A percentile compares a stretch with the other conserved stretches of the same genome.
These are phyloP conservation scores for Pterophyllum scalare DNA, from an alignment of 2,113 vertebrate species.

Conservation along the genomic window DNA sequence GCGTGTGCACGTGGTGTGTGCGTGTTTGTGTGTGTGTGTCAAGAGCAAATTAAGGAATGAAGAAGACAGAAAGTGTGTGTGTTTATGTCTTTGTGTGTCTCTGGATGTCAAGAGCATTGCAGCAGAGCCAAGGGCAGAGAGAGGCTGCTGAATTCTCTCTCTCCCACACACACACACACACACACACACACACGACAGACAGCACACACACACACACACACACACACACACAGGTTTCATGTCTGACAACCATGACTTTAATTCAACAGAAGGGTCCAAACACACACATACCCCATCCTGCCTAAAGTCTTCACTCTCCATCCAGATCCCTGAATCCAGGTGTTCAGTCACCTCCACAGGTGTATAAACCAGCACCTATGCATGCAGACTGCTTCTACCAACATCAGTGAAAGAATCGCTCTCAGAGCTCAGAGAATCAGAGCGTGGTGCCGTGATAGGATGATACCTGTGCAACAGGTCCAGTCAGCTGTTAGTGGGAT, in stretches of 20 bases:
- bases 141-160: neutral
- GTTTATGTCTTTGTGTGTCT: neutral
- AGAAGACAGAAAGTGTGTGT: too few species aligned
- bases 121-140: slow-evolving; percentile 52
- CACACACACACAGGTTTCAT: neutral
- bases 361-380: too few species aligned
- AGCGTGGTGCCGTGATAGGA: too few species aligned
- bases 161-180: neutral
- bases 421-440: too few species aligned
- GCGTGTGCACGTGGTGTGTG: neutral
- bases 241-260: slow-evolving; percentile 2
- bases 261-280: neutral
- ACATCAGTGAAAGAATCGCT: too few species aligned
- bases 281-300: neutral
- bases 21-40: neutral
- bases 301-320: too few species aligned
- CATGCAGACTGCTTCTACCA: too few species aligned
- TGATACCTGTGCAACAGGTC: too few species aligned
- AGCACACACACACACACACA: neutral
- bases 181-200: neutral
- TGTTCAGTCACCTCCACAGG: too few species aligned
- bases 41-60: too few species aligned
- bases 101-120: slow-evolving; percentile 41
- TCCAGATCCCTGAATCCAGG: too few species aligned
- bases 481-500: too few species aligned